These are phyloP conservation scores for Beroe ovata DNA, from an alignment of 37 sponge, comb jelly and placozoan species.

Conservation along the genomic window DNA sequence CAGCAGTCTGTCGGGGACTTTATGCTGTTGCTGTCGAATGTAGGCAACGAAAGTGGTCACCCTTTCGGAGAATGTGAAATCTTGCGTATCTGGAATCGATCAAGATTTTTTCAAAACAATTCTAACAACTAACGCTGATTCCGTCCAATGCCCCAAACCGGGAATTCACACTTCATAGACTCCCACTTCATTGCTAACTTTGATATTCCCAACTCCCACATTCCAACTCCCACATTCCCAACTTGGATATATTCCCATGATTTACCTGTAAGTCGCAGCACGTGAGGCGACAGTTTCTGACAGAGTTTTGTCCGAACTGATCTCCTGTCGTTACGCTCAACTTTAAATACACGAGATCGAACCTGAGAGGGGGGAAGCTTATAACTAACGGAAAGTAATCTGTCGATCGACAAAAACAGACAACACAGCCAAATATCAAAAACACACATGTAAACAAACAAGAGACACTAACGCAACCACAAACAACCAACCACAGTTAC, in stretches of 20 bases:
- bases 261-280: slow-evolving; percentile 37
- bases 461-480: too few relatives aligned
- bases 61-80: slow-evolving; percentile 24
- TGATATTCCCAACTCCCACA: too few relatives aligned
- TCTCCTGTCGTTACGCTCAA: not conserved
- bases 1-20: slow-evolving; percentile 12
- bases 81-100: slow-evolving; percentile 12
- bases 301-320: slow-evolving; percentile 39
- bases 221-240: too few relatives aligned
- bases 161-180: too few relatives aligned
- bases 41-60: slow-evolving; percentile 20
- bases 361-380: not conserved
- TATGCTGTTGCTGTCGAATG: slow-evolving; percentile 19
- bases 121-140: not conserved
- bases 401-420: too few relatives aligned
- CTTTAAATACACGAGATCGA: slow-evolving; percentile 23
- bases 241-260: too few relatives aligned
- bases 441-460: too few relatives aligned
- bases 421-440: too few relatives aligned
- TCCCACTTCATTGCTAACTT: too few relatives aligned
- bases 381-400: too few relatives aligned
- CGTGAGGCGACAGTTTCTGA: slow-evolving; percentile 64
- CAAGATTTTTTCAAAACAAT: not conserved
- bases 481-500: too few relatives aligned
- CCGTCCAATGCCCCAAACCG: too few relatives aligned